Evolutionary conservation across 2,888 invertebrate genomes (phyloP).

Genomic region (Saturnia japonica): DNA sequence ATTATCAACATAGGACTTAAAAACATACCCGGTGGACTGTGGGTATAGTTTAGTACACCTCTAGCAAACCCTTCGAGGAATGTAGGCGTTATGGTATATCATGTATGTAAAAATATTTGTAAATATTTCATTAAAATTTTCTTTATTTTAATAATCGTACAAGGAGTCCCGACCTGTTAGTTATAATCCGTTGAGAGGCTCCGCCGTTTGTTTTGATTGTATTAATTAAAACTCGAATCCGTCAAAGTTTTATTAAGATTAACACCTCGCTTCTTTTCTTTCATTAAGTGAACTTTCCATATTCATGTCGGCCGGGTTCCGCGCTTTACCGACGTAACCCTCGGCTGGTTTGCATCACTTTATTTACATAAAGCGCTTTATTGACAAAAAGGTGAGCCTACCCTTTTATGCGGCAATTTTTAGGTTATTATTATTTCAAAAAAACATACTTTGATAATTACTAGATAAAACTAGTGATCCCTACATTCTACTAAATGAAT

Average conservation of each 20-base stretch:
- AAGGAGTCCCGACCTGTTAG: slow-evolving; percentile 49
- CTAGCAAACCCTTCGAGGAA: too few relatives aligned
- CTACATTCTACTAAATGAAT: background rate
- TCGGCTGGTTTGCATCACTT: background rate
- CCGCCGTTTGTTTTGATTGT: slow-evolving; percentile 80
- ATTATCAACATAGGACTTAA: too few relatives aligned
- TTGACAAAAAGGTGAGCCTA: background rate
- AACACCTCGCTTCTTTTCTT: slow-evolving; percentile 76
- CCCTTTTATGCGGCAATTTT: background rate
- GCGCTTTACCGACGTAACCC: slow-evolving; percentile 7
- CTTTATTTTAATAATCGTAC: background rate
- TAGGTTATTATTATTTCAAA: background rate
- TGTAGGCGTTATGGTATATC: too few relatives aligned
- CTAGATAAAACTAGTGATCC: background rate
- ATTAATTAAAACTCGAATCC: slow-evolving; percentile 77
- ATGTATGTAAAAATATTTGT: background rate
- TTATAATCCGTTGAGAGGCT: slow-evolving; percentile 61
- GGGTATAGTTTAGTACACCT: too few relatives aligned
- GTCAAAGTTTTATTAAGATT: slow-evolving; percentile 76
- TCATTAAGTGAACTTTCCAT: slow-evolving; percentile 63
- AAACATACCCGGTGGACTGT: too few relatives aligned
- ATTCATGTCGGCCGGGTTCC: slow-evolving; percentile 60
- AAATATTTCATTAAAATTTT: background rate
- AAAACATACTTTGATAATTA: background rate
- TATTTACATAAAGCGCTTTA: slow-evolving; percentile 9